Percentiles rank a stretch among this genome's conserved stretches.
Conservation (phyloP, 1,140 invertebrate genomes). For the Drosophila pandora region DNA sequence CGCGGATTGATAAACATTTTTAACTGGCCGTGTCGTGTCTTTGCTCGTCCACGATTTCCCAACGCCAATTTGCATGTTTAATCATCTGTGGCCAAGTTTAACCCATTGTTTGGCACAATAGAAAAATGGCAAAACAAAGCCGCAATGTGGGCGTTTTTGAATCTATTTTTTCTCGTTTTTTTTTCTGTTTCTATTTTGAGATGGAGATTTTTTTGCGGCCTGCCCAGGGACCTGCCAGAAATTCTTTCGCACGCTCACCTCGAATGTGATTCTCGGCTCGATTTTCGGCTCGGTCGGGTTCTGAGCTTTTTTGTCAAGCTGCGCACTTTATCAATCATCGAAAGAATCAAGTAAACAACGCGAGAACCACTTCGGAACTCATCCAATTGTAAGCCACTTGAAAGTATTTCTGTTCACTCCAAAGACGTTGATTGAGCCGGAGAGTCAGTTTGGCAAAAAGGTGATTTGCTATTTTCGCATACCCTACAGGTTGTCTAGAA, state of each 20-base stretch:
- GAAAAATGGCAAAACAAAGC: conserved; percentile 28
- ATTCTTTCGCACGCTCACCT: conserved; percentile 68
- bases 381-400: conserved; percentile 73
- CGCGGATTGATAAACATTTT: conserved; percentile 71
- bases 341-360: conserved; percentile 27
- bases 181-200: conserved; percentile 12
- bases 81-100: conserved; percentile 70
- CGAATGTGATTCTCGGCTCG: conserved; percentile 1
- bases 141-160: conserved; percentile 50
- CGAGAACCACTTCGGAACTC: conserved; percentile 58
- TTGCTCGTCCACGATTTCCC: conserved; percentile 71
- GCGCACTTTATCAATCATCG: conserved; percentile 63
- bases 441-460: conserved; percentile 30
- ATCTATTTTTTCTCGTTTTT: conserved; percentile 14
- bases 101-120: conserved; percentile 64
- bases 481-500: not conserved
- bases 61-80: conserved; percentile 74
- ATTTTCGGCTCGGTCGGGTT: conserved; percentile 6
- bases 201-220: conserved; percentile 30
- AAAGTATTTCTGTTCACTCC: conserved; percentile 50
- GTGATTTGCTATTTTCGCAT: conserved; percentile 10
- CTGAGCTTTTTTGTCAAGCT: conserved; percentile 7
- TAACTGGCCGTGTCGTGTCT: conserved; percentile 65
- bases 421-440: conserved; percentile 65
- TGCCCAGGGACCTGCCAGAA: conserved; percentile 1